Base-by-base conservation (phyloP, 2,113 vertebrate genomes). In the Zosterops hypoxanthus region DNA sequence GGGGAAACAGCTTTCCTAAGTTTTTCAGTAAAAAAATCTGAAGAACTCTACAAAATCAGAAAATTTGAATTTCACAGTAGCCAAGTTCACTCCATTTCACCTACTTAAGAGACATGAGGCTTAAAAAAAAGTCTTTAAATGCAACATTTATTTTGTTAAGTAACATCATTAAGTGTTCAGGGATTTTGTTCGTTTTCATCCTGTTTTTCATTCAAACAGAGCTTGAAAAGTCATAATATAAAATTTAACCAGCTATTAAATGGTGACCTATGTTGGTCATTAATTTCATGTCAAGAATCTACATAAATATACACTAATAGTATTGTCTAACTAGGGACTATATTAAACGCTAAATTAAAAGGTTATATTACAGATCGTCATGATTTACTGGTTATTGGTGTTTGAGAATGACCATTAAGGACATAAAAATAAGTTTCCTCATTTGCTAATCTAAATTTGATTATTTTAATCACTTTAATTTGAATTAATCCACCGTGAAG, bases 391-490 rank as follows among this genome's bases (percentile, higher is more conserved):
- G 34, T 93, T 95, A 90, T 90, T 1, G 3, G 26, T 59, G 50
- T 83, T 83, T 76, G 28, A 72, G 87, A 96, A 72, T 97, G 90
- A 90, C 94, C 80, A 56, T 92, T 92, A 94, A 86, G 82, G 71
- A 56, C 64, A 50, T 83, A 86, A 95, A 91, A 86, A 84, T 36
- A 90, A 61, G 29, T 77, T 81, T 88, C 60, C 80, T 94, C 72
- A 84, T 95, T 93, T 95, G 64, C 83, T 96, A 81, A 94, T 94
- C 86, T 93, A 68, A 92, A 88, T 94, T 85, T 68, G 76, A 95
- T 93, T 90, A 92, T 83, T 92, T 93, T 81, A 94, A 92, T 90
- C 55, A 52, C 82, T 92, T 92, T 77, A 93, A 78, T 90, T 94
- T 92, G 75, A 91, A 85, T 83, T 95, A 93, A 95, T 95, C 72